Conservation (phyloP, 2,888 invertebrate species). For the Acrobasis consociella region DNA sequence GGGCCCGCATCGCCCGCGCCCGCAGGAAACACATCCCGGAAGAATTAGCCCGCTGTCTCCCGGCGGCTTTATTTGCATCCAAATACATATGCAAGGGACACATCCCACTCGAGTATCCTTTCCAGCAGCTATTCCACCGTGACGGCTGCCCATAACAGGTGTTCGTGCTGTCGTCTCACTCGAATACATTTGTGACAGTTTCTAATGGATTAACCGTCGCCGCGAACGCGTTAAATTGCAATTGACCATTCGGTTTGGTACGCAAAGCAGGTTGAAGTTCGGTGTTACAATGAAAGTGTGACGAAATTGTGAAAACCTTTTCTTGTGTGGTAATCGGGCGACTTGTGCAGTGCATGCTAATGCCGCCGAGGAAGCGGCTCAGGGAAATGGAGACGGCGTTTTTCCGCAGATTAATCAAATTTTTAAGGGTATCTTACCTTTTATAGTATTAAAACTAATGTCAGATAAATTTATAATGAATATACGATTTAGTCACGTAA, state of each 20-base stretch:
- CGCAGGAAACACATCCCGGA: conserved; percentile 81
- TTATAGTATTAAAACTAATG: not conserved
- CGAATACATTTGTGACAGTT: conserved; percentile 19
- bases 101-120: conserved; percentile 23
- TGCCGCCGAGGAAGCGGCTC: conserved; percentile 29
- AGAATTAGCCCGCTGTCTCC: conserved; percentile 66
- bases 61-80: conserved; percentile 63
- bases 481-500: too few species aligned
- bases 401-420: conserved; percentile 51
- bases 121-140: conserved; percentile 16
- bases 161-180: conserved; percentile 8
- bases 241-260: conserved; percentile 42
- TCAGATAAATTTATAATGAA: too few species aligned
- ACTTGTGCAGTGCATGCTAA: conserved; percentile 39
- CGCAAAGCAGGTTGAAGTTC: conserved; percentile 31
- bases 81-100: conserved; percentile 50
- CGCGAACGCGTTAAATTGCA: conserved; percentile 35
- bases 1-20: conserved; percentile 33
- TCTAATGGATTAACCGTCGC: conserved; percentile 22
- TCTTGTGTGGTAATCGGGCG: conserved; percentile 39
- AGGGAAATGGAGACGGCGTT: conserved; percentile 54
- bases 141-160: conserved; percentile 15
- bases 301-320: conserved; percentile 58
- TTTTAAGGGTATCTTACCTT: conserved; percentile 55
- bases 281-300: conserved; percentile 58